phyloP scores from a whole-genome alignment of 2,888 invertebrate genomes.

The Polymixis lichenea region DNA sequence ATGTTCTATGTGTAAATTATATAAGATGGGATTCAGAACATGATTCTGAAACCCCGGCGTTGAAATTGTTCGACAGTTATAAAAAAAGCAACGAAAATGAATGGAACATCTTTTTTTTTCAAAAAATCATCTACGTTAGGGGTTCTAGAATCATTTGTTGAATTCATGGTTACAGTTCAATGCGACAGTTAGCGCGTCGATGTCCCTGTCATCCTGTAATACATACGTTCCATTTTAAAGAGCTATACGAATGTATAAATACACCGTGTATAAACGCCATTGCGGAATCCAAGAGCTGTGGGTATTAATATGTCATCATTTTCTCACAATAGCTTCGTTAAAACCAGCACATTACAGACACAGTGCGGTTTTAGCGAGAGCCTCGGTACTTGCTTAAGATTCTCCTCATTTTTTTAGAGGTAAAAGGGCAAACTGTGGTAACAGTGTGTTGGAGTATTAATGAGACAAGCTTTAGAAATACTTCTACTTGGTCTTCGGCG shows the following conservation, averaged over 20 bases:
- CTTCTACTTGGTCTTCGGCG: background rate
- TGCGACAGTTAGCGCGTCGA: too few species aligned
- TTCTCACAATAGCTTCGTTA: slow-evolving; percentile 43
- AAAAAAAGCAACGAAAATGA: too few species aligned
- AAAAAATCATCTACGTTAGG: too few species aligned
- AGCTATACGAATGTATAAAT: background rate
- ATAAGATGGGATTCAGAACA: too few species aligned
- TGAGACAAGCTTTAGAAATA: background rate
- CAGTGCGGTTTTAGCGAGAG: slow-evolving; percentile 33
- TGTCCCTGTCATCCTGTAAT: too few species aligned
- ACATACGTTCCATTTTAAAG: background rate
- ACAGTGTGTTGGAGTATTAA: slow-evolving; percentile 1
- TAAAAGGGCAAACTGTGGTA: slow-evolving; percentile 35
- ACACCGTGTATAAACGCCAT: background rate
- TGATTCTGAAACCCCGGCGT: too few species aligned
- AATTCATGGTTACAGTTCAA: too few species aligned
- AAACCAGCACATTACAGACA: slow-evolving; percentile 33
- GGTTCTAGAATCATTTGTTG: too few species aligned
- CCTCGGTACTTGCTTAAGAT: slow-evolving; percentile 42
- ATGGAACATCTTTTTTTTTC: too few species aligned
- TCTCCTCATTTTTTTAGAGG: slow-evolving; percentile 15
- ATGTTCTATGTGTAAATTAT: background rate
- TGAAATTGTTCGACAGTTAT: too few species aligned
- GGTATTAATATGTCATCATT: slow-evolving; percentile 43
- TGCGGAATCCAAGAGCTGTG: slow-evolving; percentile 28